Percentiles rank a stretch among this genome's conserved stretches.
Conservation (phyloP, 2,888 invertebrate genomes). For the Perithous albicinctus region DNA sequence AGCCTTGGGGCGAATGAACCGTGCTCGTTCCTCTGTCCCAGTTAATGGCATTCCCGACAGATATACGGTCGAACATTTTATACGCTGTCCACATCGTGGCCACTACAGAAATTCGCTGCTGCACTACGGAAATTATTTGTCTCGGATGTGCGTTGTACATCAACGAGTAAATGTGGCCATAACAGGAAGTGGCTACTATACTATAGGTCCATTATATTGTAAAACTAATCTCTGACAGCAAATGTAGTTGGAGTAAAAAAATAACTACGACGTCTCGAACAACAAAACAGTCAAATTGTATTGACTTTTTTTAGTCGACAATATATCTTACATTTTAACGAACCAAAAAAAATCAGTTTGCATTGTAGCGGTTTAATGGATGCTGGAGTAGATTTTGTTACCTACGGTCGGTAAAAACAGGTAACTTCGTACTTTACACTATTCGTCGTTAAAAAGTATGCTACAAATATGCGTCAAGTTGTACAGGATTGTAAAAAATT, state of each 20-base stretch:
- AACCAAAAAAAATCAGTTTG: not conserved
- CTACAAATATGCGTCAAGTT: no score
- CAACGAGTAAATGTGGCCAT: slow-evolving; percentile 25
- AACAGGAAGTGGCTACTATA: slow-evolving; percentile 31
- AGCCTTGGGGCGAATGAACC: not conserved
- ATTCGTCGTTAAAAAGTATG: no score
- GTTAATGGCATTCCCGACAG: slow-evolving; percentile 34
- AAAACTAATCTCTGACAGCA: not conserved
- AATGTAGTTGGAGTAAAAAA: not conserved
- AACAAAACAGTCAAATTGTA: not conserved
- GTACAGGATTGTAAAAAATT: no score
- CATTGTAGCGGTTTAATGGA: not conserved
- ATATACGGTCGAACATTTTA: slow-evolving; percentile 35
- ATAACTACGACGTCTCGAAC: not conserved
- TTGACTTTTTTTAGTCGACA: not conserved
- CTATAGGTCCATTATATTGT: slow-evolving; percentile 10
- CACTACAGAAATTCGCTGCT: slow-evolving; percentile 12
- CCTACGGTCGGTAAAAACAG: no score
- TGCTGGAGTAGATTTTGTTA: no score
- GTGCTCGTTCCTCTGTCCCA: slow-evolving; percentile 12
- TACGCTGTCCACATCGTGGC: slow-evolving; percentile 17
- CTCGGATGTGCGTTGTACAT: slow-evolving; percentile 23
- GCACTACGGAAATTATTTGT: slow-evolving; percentile 35
- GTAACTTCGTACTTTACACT: no score
- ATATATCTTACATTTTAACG: not conserved